Percentiles rank a stretch among this genome's conserved stretches.
These are phyloP conservation scores for Lepidonotus clava DNA, from an alignment of 2,888 invertebrate genomes.

Conservation along the genomic window DNA sequence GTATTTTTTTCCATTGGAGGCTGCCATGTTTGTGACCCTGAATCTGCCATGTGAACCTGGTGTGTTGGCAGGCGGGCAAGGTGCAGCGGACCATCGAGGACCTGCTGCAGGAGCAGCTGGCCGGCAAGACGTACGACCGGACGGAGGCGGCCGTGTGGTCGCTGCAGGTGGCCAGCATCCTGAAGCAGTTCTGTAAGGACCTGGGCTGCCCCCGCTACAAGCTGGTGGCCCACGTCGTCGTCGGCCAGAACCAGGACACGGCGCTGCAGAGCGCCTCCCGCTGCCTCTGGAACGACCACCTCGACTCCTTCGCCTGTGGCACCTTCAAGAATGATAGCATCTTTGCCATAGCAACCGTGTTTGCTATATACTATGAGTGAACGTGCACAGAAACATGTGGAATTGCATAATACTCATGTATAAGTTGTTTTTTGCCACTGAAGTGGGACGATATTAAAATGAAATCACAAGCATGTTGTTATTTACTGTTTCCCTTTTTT, in stretches of 20 bases:
- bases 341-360: constrained; percentile 21
- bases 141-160: neutral
- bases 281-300: neutral
- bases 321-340: constrained; percentile 24
- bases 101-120: neutral
- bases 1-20: too few relatives aligned
- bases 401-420: too few relatives aligned
- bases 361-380: constrained; percentile 30
- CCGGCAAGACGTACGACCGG: constrained; percentile 11
- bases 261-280: neutral
- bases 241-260: constrained; percentile 17
- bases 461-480: too few relatives aligned
- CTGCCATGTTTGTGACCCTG: too few relatives aligned
- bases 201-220: constrained; percentile 36
- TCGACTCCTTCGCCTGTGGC: neutral
- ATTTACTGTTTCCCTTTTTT: too few relatives aligned
- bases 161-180: constrained; percentile 7
- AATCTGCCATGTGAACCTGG: too few relatives aligned
- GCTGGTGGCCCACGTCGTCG: constrained; percentile 26
- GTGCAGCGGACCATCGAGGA: neutral
- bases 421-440: too few relatives aligned
- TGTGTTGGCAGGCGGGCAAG: neutral
- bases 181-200: constrained; percentile 24
- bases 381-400: too few relatives aligned
- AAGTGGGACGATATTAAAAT: too few relatives aligned